Base-by-base conservation (phyloP, 2,113 vertebrate genomes). In the Myotis brandtii region DNA sequence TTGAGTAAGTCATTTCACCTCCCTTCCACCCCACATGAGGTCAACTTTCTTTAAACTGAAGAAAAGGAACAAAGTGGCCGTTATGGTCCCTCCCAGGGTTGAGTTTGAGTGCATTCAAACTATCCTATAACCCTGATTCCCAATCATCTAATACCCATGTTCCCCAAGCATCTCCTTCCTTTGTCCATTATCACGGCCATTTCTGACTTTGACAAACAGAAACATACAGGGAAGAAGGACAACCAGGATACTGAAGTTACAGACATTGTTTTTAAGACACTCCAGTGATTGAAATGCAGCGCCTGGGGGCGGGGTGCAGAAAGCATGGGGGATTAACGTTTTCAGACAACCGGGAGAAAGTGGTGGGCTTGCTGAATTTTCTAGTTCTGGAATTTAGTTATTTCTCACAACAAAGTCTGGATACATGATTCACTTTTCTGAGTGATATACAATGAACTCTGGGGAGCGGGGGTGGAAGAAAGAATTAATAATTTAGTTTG, bases 321-420 rank as follows among this genome's bases (percentile, higher is more conserved):
- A 13, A 5, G 12, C 23, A 13, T 30, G 40, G n/a, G n/a, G 27
- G n/a, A 9, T 13, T 76, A 21, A 50, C 1, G 30, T 32, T 37
- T 89, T 81, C 9, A 66, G 66, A 40, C 43, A 88, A 79, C 52
- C 4, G 4, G 37, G 64, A 95, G 34, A 82, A 89, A 52, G 13
- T 34, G 50, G 43, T 25, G 50, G 66, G 12, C 52, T 40, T 76
- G 40, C 9, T 43, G 54, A 77, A 89, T 62, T 83, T 77, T 52
- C 62, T 8, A n/a, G 40, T 56, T 86, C 56, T 84, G 32, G 70
- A 43, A 87, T 86, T 62, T 75, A 56, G 69, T 37, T n/a, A 21
- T 88, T 77, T 95, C 70, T 80, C 48, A 89, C 30, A 89, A 43
- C 79, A n/a, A 54, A n/a, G 64, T 34, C 79, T 21, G 92, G 48